Evolutionary conservation across 2,113 vertebrate genomes (phyloP).

Genomic region (Dipodomys spectabilis): DNA sequence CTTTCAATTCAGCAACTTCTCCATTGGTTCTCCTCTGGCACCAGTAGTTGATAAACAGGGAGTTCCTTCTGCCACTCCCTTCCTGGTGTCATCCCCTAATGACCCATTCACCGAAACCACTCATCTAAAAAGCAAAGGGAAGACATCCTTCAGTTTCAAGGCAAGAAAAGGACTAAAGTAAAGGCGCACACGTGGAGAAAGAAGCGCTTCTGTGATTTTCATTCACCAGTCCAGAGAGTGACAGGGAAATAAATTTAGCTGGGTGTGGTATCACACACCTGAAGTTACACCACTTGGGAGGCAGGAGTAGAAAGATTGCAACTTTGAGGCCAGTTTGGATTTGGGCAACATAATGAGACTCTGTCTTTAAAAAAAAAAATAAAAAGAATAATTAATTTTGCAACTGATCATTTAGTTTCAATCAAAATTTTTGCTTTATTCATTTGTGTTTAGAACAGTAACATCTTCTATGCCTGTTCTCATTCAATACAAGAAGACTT

Average conservation of each 20-base stretch:
- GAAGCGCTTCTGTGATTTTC: background rate
- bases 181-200: background rate
- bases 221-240: background rate
- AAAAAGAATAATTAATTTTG: background rate
- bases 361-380: background rate
- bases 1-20: background rate
- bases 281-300: background rate
- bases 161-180: background rate
- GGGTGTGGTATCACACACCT: accelerated
- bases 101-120: background rate
- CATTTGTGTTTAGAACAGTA: background rate
- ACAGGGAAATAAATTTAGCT: background rate
- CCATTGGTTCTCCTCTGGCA: background rate
- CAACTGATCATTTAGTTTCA: background rate
- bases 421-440: conserved; percentile 20
- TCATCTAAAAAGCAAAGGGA: background rate
- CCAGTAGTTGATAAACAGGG: background rate
- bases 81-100: background rate
- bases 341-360: background rate
- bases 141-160: background rate
- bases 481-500: background rate
- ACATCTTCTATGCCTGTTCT: background rate
- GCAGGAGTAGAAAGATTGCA: background rate
- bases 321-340: background rate
- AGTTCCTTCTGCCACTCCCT: background rate